Evolutionary conservation across 2,888 invertebrate genomes (phyloP).

Genomic region (Hecatera dysodea): DNA sequence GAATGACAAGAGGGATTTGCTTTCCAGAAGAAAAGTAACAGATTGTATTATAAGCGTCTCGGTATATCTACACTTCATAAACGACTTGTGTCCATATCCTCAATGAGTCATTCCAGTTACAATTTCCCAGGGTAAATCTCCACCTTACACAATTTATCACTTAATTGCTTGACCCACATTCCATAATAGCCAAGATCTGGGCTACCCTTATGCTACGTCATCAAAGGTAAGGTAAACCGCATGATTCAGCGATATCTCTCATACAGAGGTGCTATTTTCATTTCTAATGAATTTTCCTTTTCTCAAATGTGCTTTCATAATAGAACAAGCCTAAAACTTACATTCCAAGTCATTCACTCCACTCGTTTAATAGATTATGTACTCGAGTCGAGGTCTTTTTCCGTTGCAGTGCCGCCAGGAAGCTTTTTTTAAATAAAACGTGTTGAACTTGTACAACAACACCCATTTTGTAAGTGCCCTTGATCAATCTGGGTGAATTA

Average conservation of each 20-base stretch:
- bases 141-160: constrained; percentile 22
- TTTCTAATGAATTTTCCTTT: constrained; percentile 29
- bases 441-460: too few species aligned
- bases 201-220: constrained; percentile 38
- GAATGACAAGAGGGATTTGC: too few species aligned
- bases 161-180: constrained; percentile 18
- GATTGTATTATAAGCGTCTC: too few species aligned
- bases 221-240: constrained; percentile 31
- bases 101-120: constrained; percentile 2
- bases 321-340: background rate
- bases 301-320: constrained; percentile 19
- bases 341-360: background rate
- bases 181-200: constrained; percentile 38
- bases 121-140: constrained; percentile 4
- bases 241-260: constrained; percentile 46
- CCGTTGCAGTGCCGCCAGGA: background rate
- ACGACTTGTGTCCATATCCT: background rate
- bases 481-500: too few species aligned
- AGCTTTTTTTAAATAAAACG: too few species aligned
- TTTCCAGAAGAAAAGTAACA: too few species aligned
- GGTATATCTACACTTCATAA: too few species aligned
- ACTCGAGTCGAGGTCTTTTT: background rate
- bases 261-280: constrained; percentile 17
- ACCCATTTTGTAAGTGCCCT: too few species aligned
- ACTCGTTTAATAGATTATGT: background rate